phyloP scores from a whole-genome alignment of 2,113 vertebrate genomes.

The Alligator mississippiensis region DNA sequence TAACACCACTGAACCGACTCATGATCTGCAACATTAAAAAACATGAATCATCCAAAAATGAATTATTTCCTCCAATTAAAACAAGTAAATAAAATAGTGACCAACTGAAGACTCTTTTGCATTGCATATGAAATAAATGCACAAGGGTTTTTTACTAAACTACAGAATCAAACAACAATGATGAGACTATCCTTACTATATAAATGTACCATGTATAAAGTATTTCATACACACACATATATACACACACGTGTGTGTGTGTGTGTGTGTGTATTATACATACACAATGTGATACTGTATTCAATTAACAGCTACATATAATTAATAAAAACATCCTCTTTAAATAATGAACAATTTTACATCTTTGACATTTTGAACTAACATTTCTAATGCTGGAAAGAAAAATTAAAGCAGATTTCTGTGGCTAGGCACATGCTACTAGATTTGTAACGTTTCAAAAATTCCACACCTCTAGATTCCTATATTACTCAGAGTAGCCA shows the following conservation, averaged over 20 bases:
- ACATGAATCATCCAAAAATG: conserved; percentile 67
- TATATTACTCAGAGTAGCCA: neutral
- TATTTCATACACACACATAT: too few relatives aligned
- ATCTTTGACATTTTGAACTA: neutral
- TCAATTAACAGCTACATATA: neutral
- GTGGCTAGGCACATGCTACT: neutral
- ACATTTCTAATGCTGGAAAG: neutral
- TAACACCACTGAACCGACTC: conserved; percentile 99
- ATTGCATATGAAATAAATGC: too few relatives aligned
- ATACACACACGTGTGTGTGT: too few relatives aligned
- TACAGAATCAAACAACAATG: too few relatives aligned
- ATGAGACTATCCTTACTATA: too few relatives aligned
- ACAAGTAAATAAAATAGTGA: conserved; percentile 50
- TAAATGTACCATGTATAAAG: too few relatives aligned
- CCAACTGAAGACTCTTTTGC: neutral
- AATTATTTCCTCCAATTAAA: conserved; percentile 62
- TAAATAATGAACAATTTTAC: neutral
- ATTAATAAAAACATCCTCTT: neutral
- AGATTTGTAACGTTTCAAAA: neutral
- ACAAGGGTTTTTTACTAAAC: too few relatives aligned
- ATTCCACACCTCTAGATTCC: neutral
- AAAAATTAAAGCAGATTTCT: neutral
- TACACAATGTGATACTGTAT: neutral
- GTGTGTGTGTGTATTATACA: too few relatives aligned
- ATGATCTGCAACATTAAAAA: conserved; percentile 87